These are phyloP conservation scores for Chanos chanos DNA, from an alignment of 2,797 vertebrate genomes.

Conservation along the genomic window DNA sequence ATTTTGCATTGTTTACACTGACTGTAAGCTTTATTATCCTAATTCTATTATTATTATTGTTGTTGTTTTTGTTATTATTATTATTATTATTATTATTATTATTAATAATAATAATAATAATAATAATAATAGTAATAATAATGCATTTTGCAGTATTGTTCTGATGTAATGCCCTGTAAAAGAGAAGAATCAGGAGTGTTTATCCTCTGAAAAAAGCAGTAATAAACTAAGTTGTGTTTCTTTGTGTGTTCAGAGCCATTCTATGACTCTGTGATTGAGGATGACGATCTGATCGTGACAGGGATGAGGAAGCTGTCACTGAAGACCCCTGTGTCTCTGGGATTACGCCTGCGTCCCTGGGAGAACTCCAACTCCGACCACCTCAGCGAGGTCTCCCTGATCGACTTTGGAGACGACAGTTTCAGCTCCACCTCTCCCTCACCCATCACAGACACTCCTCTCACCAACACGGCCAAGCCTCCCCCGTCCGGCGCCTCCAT, in stretches of 20 bases:
- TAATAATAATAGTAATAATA: no score
- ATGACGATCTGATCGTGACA: slow-evolving; percentile 70
- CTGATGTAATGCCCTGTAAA: no score
- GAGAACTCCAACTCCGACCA: slow-evolving; percentile 50
- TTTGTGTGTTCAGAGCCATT: slow-evolving; percentile 76
- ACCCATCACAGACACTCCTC: slow-evolving; percentile 69
- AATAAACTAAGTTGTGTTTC: no score
- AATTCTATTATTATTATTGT: no score
- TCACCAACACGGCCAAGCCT: slow-evolving; percentile 82
- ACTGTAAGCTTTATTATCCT: no score
- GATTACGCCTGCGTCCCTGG: slow-evolving; percentile 79
- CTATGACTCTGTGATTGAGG: slow-evolving; percentile 88
- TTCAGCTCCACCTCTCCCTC: slow-evolving; percentile 77
- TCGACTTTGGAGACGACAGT: slow-evolving; percentile 90
- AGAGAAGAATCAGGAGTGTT: no score
- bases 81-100: no score
- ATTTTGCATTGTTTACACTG: no score
- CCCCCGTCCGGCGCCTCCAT: slow-evolving; percentile 75
- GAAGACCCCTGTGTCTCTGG: slow-evolving; percentile 68
- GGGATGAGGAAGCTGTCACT: slow-evolving; percentile 79
- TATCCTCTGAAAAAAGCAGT: no score
- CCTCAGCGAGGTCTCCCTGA: slow-evolving; percentile 82
- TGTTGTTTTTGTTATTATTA: no score
- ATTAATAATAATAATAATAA: no score
- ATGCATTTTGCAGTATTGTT: no score